These are phyloP conservation scores for Lophura nycthemera DNA, from an alignment of 2,113 vertebrate species.

Conservation along the genomic window DNA sequence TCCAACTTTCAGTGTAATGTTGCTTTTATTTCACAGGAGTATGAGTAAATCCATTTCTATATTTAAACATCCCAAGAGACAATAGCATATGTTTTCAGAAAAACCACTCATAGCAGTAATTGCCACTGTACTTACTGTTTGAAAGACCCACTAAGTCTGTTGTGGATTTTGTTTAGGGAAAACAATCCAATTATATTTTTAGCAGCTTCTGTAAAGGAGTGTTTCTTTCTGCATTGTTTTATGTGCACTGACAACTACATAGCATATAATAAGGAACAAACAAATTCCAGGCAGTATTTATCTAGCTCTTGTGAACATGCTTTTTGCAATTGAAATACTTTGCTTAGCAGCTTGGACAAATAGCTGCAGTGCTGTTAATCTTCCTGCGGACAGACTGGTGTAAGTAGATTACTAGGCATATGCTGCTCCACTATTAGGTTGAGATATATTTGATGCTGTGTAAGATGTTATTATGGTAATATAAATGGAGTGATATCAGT, in stretches of 20 bases:
- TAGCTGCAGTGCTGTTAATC: background rate
- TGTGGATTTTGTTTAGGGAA: conserved; percentile 45
- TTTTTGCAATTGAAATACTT: background rate
- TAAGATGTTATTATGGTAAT: background rate
- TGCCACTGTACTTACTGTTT: conserved; percentile 47
- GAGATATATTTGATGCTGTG: background rate
- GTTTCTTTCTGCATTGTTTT: conserved; percentile 19
- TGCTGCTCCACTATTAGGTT: background rate
- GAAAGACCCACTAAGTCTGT: conserved; percentile 34
- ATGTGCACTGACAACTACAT: background rate
- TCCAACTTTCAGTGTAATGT: background rate
- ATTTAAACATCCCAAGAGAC: conserved; percentile 49
- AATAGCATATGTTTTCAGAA: conserved; percentile 5
- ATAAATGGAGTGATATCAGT: background rate
- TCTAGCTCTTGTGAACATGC: background rate
- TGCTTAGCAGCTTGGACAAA: background rate
- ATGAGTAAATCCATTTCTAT: conserved; percentile 15
- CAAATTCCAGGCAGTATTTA: conserved; percentile 1
- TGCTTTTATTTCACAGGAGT: conserved; percentile 27
- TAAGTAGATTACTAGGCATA: background rate
- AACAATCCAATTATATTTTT: conserved; percentile 50
- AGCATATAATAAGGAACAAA: background rate
- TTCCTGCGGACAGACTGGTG: background rate
- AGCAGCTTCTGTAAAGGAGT: background rate
- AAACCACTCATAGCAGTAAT: conserved; percentile 37